Conservation (phyloP, 2,113 vertebrate species). For the Centropristis striata region DNA sequence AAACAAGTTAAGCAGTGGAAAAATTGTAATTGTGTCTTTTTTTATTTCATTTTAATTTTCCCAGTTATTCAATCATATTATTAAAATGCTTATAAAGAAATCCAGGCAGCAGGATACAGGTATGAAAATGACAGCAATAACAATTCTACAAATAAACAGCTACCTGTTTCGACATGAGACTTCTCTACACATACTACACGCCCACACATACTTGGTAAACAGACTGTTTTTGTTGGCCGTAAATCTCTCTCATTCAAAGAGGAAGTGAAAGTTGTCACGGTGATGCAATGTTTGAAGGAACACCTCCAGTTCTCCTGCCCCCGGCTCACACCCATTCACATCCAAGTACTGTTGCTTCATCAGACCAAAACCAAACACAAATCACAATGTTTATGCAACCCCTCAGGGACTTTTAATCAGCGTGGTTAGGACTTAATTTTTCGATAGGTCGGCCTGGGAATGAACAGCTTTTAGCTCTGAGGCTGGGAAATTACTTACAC, state of each 20-base stretch:
- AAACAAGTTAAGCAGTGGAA: too few relatives aligned
- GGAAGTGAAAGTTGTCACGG: slow-evolving; percentile 46
- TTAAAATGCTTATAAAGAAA: not conserved
- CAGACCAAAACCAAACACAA: not conserved
- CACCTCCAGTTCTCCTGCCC: not conserved
- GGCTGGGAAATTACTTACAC: not conserved
- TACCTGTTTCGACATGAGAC: not conserved
- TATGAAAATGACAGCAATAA: not conserved
- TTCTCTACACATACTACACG: not conserved
- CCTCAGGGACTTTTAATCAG: not conserved
- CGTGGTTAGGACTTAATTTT: too few relatives aligned
- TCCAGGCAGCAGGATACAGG: too few relatives aligned
- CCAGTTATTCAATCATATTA: too few relatives aligned
- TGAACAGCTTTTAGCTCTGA: not conserved
- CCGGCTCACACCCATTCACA: not conserved
- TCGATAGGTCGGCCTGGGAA: not conserved
- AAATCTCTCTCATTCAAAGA: not conserved
- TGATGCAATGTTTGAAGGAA: slow-evolving; percentile 47
- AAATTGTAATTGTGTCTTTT: too few relatives aligned
- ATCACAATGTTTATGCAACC: not conserved
- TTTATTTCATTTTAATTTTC: too few relatives aligned
- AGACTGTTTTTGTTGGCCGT: not conserved
- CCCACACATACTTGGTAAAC: slow-evolving; percentile 17
- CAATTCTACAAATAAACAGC: not conserved
- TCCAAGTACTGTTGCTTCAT: not conserved